Evolutionary conservation across 2,888 invertebrate species (phyloP).

Genomic region (Andrena flavipes): DNA sequence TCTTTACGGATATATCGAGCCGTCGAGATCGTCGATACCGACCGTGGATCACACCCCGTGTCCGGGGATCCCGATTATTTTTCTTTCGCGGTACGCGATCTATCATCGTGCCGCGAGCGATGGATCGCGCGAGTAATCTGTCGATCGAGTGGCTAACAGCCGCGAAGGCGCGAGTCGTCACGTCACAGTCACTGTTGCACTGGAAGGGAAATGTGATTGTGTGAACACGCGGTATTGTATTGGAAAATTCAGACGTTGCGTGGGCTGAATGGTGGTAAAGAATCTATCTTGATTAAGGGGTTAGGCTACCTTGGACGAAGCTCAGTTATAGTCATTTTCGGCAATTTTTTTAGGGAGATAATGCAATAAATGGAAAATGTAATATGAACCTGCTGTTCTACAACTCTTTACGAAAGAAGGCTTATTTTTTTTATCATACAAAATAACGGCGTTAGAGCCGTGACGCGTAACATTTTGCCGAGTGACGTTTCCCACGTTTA

Average conservation of each 20-base stretch:
- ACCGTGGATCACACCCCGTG: slow-evolving; percentile 25
- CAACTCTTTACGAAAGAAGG: too few species aligned
- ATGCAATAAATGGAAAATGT: too few species aligned
- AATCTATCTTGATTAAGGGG: not conserved
- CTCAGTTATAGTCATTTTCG: too few species aligned
- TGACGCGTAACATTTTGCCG: too few species aligned
- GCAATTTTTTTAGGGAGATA: too few species aligned
- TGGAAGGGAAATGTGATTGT: not conserved
- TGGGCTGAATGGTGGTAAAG: slow-evolving; percentile 26
- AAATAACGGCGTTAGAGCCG: too few species aligned
- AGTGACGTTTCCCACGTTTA: too few species aligned
- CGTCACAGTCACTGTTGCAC: not conserved
- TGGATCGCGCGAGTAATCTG: not conserved
- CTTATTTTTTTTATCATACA: too few species aligned
- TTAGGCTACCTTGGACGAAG: too few species aligned
- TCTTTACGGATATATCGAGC: slow-evolving; percentile 70
- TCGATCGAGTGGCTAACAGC: slow-evolving; percentile 17
- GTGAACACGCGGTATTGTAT: not conserved
- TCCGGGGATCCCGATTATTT: not conserved
- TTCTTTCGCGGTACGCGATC: not conserved
- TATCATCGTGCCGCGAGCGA: not conserved
- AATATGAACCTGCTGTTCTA: too few species aligned
- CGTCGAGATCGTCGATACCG: slow-evolving; percentile 53
- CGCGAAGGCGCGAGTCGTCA: slow-evolving; percentile 3
- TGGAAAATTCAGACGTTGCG: slow-evolving; percentile 30